Evolutionary conservation across 2,797 vertebrate species (phyloP).

Genomic region (Otolemur crassicaudatus): DNA sequence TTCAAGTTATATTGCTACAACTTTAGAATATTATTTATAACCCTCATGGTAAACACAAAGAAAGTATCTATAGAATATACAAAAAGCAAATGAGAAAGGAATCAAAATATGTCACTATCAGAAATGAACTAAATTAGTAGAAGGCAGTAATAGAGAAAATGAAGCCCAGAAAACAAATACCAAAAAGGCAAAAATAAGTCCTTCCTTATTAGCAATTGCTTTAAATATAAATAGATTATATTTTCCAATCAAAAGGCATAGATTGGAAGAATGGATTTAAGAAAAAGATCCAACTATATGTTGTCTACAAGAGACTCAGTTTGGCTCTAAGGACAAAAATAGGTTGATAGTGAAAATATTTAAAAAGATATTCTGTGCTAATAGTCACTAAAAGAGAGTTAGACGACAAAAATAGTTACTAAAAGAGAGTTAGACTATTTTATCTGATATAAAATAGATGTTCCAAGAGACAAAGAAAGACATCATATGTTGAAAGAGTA

Average conservation of each 20-base stretch:
- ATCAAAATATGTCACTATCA: conserved; percentile 18
- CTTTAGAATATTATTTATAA: not conserved
- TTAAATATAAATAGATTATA: not conserved
- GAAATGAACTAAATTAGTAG: not conserved
- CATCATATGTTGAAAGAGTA: not conserved
- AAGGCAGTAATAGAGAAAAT: not conserved
- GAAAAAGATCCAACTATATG: not conserved
- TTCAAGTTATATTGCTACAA: not conserved
- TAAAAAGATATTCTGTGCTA: not conserved
- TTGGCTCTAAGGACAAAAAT: not conserved
- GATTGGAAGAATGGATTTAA: not conserved
- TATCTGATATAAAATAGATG: not conserved
- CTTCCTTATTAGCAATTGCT: not conserved
- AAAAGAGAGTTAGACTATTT: not conserved
- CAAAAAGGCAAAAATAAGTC: not conserved
- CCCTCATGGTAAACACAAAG: not conserved
- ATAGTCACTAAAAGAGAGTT: not conserved
- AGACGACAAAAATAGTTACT: not conserved
- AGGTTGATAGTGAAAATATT: not conserved
- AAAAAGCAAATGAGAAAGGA: not conserved
- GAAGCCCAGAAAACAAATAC: not conserved
- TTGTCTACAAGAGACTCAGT: not conserved
- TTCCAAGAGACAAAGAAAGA: not conserved
- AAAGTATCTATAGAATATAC: not conserved
- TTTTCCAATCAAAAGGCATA: not conserved